Evolutionary conservation across 2,113 vertebrate species (phyloP).

Genomic region (Tringa solitaria): DNA sequence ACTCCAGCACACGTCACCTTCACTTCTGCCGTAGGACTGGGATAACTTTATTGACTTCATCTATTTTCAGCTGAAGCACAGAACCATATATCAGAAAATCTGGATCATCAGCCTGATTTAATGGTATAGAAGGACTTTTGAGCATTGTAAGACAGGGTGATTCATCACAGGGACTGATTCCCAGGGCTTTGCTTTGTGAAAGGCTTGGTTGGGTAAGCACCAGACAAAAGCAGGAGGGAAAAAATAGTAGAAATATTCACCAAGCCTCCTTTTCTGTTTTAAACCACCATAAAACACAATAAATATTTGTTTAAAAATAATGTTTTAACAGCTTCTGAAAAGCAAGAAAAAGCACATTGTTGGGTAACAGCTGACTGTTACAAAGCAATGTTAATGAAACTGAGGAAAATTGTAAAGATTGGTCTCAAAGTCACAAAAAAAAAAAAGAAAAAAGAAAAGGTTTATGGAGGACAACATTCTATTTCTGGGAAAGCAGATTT

Average conservation of each 20-base stretch:
- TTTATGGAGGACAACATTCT: background rate
- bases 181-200: background rate
- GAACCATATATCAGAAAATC: background rate
- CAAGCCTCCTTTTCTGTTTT: background rate
- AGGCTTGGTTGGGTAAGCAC: background rate
- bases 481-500: background rate
- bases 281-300: background rate
- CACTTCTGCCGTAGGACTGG: background rate
- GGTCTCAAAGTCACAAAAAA: background rate
- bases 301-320: conserved; percentile 20
- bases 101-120: background rate
- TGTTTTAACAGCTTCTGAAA: background rate
- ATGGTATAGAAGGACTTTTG: background rate
- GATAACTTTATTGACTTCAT: background rate
- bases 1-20: background rate
- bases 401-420: background rate
- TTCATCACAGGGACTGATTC: conserved; percentile 1
- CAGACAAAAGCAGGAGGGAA: background rate
- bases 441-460: background rate
- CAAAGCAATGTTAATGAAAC: background rate
- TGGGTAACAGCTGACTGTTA: background rate
- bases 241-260: background rate
- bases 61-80: background rate
- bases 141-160: background rate
- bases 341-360: background rate